Evolutionary conservation across 2,113 vertebrate genomes (phyloP), one percentile per base, ranked within the genome.

Genomic region (Pholis gunnellus): DNA sequence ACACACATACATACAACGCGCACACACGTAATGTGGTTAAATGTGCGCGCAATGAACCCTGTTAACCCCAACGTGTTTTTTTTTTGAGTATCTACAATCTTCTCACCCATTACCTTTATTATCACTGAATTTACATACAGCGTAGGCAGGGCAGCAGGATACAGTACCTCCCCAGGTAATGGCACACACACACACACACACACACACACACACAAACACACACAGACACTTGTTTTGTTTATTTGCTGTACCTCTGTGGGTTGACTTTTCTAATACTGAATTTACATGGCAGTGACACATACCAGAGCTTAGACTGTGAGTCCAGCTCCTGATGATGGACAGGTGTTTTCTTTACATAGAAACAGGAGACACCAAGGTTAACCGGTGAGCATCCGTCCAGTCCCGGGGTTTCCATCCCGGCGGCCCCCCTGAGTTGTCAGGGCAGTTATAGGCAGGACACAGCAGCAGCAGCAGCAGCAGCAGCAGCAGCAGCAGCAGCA

Each of bases 361-460:
- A 86, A 88, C 72, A 85, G 56, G 46, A 79, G 77, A 75, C 61
- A 60, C 34, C 75, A 67, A 75, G 77, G 70, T 50, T 20, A 34
- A 72, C 75, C 18, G 18, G 29, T 6, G 74, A 66, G 72, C 71
- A 46, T 76, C 57, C 50, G 14, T 66, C 60, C 46, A 54, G 54
- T 36, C 42, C 77, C 27, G 42, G 64, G 80, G 78, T 88, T 82
- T 81, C 80, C 79, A 75, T 82, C 59, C 71, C 36, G 11, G 72
- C 79, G 85, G 78, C 80, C 83, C 66, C 67, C 36, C 42, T 63
- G 76, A 86, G 83, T 75, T 80, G 81, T 87, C 84, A 71, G 52
- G 82, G 72, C 90, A 82, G 81, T 86, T 69, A 25, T n/a, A 85
- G 88, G 76, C 87, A 87, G 88, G 89, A 92, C 86, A 70, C 82